Conservation (phyloP, 2,888 invertebrate genomes). For the Plebejus melissa region DNA sequence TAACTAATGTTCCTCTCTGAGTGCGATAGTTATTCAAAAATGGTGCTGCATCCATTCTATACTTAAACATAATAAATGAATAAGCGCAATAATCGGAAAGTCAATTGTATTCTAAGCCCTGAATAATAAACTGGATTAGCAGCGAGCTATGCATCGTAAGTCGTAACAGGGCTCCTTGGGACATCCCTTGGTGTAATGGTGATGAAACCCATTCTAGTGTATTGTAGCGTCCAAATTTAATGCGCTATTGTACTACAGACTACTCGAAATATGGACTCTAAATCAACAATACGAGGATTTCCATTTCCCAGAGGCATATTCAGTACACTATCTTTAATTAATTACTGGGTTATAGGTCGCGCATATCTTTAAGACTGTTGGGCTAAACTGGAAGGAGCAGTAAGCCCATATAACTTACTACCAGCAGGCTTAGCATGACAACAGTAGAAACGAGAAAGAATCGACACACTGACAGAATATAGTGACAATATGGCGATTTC, state of each 20-base stretch:
- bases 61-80: too few relatives aligned
- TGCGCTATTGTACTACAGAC: neutral
- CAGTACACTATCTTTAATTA: neutral
- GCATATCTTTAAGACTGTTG: too few relatives aligned
- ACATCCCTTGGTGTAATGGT: neutral
- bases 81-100: neutral
- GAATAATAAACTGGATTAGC: neutral
- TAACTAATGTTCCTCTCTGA: too few relatives aligned
- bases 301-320: neutral
- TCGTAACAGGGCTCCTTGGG: neutral
- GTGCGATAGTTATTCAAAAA: too few relatives aligned
- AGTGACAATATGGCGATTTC: too few relatives aligned
- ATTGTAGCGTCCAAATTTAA: slow-evolving; percentile 12
- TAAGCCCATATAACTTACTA: too few relatives aligned
- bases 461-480: too few relatives aligned
- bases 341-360: too few relatives aligned
- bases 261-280: slow-evolving; percentile 3
- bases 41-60: too few relatives aligned
- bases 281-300: neutral
- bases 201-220: slow-evolving; percentile 3
- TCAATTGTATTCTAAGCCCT: neutral
- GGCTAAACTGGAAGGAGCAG: too few relatives aligned
- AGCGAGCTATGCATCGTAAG: neutral
- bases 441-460: too few relatives aligned
- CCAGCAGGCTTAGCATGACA: too few relatives aligned